Evolutionary conservation across 2,888 invertebrate species (phyloP).

Genomic region (Epinotia demarniana): DNA sequence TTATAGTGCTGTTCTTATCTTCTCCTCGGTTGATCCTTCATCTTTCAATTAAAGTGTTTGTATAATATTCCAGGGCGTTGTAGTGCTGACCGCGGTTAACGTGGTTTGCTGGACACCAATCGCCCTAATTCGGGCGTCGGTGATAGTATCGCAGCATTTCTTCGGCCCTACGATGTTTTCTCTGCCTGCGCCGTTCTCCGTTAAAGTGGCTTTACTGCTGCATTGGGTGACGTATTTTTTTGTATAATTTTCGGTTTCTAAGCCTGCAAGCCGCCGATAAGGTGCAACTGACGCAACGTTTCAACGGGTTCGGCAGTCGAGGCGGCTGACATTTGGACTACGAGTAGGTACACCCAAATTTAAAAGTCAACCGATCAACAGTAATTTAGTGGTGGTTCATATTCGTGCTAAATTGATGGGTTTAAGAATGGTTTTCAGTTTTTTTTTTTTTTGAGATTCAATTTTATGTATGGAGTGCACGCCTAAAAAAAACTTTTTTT

Average conservation of each 20-base stretch:
- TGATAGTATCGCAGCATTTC: slow-evolving; percentile 61
- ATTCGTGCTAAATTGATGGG: not conserved
- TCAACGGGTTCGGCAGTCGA: not conserved
- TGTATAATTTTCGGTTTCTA: not conserved
- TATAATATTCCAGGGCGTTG: slow-evolving; percentile 63
- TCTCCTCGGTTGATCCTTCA: no score
- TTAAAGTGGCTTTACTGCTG: slow-evolving; percentile 66
- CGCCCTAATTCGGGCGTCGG: slow-evolving; percentile 65
- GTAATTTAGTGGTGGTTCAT: not conserved
- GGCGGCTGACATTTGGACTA: no score
- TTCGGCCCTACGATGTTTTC: slow-evolving; percentile 51
- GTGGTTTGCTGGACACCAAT: slow-evolving; percentile 74
- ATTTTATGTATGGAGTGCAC: no score
- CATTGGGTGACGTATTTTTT: slow-evolving; percentile 60
- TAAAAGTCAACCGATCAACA: not conserved
- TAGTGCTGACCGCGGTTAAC: slow-evolving; percentile 61
- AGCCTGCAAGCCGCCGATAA: not conserved
- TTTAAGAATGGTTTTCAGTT: no score
- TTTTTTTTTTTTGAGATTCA: no score
- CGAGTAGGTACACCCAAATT: no score
- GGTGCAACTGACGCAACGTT: not conserved
- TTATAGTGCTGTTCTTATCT: no score
- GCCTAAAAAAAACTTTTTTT: no score
- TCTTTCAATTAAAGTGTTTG: not conserved
- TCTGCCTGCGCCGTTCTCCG: slow-evolving; percentile 55